Conservation (phyloP, 1,140 invertebrate genomes). For the Odontomachus brunneus region DNA sequence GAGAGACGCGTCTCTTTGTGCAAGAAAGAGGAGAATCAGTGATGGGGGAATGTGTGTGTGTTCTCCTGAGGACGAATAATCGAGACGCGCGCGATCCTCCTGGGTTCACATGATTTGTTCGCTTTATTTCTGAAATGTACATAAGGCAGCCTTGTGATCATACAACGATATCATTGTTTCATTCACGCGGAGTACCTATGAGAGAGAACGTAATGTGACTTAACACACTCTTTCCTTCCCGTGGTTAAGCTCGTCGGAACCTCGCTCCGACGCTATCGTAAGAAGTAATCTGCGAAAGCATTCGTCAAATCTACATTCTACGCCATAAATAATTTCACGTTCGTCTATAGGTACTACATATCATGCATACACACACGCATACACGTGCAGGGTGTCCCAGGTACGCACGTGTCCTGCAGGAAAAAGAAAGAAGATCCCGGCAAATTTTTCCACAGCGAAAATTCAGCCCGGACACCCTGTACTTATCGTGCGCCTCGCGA, state of each 20-base stretch:
- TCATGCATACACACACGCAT: not conserved
- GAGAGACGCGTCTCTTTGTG: too few relatives aligned
- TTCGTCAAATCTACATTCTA: not conserved
- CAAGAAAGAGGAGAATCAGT: too few relatives aligned
- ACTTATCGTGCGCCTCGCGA: constrained; percentile 16
- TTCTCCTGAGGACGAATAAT: too few relatives aligned
- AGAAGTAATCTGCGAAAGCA: not conserved
- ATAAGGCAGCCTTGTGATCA: constrained; percentile 43
- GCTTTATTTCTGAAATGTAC: constrained; percentile 8
- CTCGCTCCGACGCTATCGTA: not conserved
- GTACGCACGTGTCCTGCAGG: too few relatives aligned
- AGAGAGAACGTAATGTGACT: constrained; percentile 11
- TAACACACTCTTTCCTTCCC: not conserved
- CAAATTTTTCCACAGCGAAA: not conserved
- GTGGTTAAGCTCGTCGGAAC: not conserved
- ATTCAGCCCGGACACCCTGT: not conserved
- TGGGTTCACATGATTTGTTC: constrained; percentile 3
- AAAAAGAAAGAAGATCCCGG: too few relatives aligned
- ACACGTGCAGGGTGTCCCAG: too few relatives aligned
- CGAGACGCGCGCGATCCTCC: too few relatives aligned
- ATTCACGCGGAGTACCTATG: constrained; percentile 14
- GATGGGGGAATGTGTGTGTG: too few relatives aligned
- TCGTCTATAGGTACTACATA: constrained; percentile 12
- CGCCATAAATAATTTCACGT: not conserved
- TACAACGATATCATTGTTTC: constrained; percentile 7